phyloP scores from a whole-genome alignment of 2,888 invertebrate genomes.

The Eulithis prunata region DNA sequence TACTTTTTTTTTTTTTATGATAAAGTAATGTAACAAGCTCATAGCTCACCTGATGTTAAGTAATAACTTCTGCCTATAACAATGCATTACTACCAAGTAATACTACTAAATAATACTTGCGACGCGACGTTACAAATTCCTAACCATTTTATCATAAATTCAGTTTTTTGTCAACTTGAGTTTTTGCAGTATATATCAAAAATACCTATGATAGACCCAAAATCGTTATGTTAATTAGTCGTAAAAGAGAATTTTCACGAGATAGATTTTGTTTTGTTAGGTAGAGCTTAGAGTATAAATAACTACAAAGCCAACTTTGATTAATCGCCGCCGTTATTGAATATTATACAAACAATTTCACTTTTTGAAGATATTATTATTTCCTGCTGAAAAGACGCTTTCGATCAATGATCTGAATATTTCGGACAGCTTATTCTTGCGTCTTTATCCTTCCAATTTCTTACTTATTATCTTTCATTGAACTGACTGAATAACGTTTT shows the following conservation, averaged over 20 bases:
- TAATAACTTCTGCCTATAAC: too few relatives aligned
- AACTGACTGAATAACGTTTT: background rate
- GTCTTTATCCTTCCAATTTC: constrained; percentile 5
- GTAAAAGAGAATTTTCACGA: constrained; percentile 11
- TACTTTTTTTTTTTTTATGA: too few relatives aligned
- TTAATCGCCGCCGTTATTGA: constrained; percentile 30
- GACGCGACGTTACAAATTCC: background rate
- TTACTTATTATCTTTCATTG: background rate
- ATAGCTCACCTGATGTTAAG: too few relatives aligned
- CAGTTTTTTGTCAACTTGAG: too few relatives aligned
- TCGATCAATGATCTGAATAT: constrained; percentile 17
- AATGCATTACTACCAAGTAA: too few relatives aligned
- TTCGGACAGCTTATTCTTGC: constrained; percentile 8
- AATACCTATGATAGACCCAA: background rate
- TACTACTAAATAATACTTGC: too few relatives aligned
- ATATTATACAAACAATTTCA: constrained; percentile 31
- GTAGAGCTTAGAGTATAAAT: constrained; percentile 18
- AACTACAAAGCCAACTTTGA: constrained; percentile 24
- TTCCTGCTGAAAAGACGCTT: constrained; percentile 14
- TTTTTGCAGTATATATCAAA: too few relatives aligned
- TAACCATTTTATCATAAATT: background rate
- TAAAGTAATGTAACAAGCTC: too few relatives aligned
- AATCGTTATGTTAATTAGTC: constrained; percentile 2
- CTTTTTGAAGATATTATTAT: constrained; percentile 26
- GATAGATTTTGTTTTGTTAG: constrained; percentile 21